phyloP scores from a whole-genome alignment of 2,113 vertebrate species.

The Ochotona curzoniae region DNA sequence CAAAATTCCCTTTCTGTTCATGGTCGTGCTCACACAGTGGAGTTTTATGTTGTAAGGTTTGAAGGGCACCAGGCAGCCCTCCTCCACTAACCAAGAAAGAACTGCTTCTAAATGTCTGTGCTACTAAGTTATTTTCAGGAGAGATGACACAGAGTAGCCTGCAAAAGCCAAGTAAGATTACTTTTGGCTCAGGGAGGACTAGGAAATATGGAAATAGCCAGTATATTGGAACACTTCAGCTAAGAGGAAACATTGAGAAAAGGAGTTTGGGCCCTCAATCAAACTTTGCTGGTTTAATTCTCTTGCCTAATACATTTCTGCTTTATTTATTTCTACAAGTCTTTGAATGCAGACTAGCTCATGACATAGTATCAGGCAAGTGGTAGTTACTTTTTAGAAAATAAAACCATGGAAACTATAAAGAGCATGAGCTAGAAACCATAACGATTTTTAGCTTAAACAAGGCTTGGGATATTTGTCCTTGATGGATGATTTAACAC shows the following conservation, averaged over 20 bases:
- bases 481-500: not conserved
- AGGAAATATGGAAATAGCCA: constrained; percentile 31
- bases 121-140: not conserved
- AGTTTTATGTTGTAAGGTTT: constrained; percentile 9
- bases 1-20: constrained; percentile 44
- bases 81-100: not conserved
- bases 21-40: not conserved
- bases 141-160: not conserved
- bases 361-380: not conserved
- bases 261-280: not conserved
- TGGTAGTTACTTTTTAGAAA: not conserved
- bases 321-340: constrained; percentile 30
- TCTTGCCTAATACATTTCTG: not conserved
- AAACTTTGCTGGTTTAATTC: not conserved
- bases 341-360: constrained; percentile 6
- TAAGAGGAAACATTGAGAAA: not conserved
- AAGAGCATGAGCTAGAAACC: not conserved
- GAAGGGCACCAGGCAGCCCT: not conserved
- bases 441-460: constrained; percentile 20
- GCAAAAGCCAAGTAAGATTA: constrained; percentile 48
- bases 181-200: not conserved
- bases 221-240: not conserved
- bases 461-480: not conserved
- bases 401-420: not conserved
- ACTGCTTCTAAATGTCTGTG: not conserved